Conservation (phyloP, 1,140 invertebrate genomes). For the Drosophila persimilis region DNA sequence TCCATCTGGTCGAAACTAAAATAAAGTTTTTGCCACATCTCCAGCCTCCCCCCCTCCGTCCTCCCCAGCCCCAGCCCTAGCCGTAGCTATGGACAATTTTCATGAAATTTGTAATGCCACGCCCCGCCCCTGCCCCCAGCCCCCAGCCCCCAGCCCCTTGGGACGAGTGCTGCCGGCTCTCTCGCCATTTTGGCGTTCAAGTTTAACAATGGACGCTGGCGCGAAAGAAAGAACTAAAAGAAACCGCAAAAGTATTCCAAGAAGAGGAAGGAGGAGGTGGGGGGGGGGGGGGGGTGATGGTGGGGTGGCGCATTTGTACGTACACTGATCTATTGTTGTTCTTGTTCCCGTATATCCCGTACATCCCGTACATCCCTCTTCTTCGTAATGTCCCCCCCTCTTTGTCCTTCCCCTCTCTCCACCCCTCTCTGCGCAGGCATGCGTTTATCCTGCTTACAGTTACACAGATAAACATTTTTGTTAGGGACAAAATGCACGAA, state of each 20-base stretch:
- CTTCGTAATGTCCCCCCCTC: conserved; percentile 5
- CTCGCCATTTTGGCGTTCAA: conserved; percentile 48
- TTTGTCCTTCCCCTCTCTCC: background rate
- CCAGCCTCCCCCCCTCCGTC: no score
- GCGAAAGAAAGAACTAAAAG: conserved; percentile 46
- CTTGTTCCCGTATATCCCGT: conserved; percentile 15
- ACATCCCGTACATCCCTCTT: background rate
- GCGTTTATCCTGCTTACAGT: conserved; percentile 70
- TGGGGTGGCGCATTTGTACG: conserved; percentile 61
- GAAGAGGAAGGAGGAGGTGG: background rate
- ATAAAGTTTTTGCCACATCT: conserved; percentile 49
- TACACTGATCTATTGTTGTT: conserved; percentile 72
- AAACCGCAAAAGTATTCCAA: conserved; percentile 65
- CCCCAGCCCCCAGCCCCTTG: background rate
- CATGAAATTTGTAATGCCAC: conserved; percentile 67
- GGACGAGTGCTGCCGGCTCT: background rate
- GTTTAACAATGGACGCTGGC: conserved; percentile 66
- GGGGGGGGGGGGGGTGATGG: background rate
- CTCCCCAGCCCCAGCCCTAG: no score
- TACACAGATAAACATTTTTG: conserved; percentile 72
- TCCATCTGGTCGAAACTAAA: conserved; percentile 58
- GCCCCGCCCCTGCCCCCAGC: conserved; percentile 19
- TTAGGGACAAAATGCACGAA: conserved; percentile 38
- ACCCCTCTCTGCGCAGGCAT: conserved; percentile 14
- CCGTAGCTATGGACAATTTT: conserved; percentile 52